These are phyloP conservation scores for Emys orbicularis DNA, from an alignment of 2,797 vertebrate genomes.

Conservation along the genomic window DNA sequence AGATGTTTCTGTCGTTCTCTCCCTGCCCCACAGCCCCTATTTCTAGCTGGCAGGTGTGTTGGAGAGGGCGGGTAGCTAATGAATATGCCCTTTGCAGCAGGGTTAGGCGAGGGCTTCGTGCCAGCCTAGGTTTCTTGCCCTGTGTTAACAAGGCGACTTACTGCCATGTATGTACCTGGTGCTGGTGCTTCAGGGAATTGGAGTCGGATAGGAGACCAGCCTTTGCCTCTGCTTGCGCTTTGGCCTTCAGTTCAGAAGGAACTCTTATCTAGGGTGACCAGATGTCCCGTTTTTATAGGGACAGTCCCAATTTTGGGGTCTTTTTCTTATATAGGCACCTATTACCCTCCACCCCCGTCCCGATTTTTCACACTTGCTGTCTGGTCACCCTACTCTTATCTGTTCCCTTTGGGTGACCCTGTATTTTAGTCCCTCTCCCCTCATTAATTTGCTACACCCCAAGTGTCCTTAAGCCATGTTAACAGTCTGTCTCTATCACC, in stretches of 20 bases:
- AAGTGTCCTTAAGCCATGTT: not conserved
- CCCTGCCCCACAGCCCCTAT: not conserved
- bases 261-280: not conserved
- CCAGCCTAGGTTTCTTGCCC: not conserved
- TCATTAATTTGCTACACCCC: not conserved
- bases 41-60: slow-evolving; percentile 1
- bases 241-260: not conserved
- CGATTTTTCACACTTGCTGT: no score
- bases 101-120: accelerated
- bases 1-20: not conserved
- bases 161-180: not conserved
- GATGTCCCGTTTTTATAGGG: no score
- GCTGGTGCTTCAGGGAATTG: not conserved
- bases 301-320: no score
- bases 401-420: not conserved
- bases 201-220: not conserved
- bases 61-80: not conserved
- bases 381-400: not conserved
- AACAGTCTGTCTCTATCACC: not conserved
- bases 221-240: not conserved
- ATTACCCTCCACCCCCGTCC: no score
- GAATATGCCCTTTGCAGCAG: not conserved
- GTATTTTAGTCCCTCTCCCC: not conserved
- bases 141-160: not conserved
- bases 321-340: no score